phyloP scores from a whole-genome alignment of 2,113 vertebrate species.

The Octodon degus region DNA sequence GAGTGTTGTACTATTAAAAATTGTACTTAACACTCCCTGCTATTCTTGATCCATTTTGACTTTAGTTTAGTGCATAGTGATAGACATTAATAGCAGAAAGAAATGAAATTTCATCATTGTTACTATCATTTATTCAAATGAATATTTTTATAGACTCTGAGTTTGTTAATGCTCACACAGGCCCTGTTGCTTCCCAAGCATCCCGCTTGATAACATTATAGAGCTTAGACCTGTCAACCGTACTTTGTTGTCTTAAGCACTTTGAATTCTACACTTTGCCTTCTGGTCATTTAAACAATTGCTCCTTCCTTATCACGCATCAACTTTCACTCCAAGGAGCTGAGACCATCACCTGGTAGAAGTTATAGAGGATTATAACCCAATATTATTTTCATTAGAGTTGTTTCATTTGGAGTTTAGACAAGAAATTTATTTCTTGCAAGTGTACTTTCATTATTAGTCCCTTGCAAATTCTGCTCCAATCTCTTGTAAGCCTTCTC shows the following conservation, averaged over 20 bases:
- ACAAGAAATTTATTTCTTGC: background rate
- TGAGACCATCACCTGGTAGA: background rate
- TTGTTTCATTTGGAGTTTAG: background rate
- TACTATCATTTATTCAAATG: background rate
- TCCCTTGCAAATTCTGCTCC: background rate
- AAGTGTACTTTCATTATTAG: background rate
- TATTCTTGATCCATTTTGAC: too few species aligned
- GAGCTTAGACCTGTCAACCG: background rate
- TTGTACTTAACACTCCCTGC: too few species aligned
- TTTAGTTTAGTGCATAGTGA: too few species aligned
- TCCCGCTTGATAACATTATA: background rate
- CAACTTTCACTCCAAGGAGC: background rate
- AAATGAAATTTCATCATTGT: background rate
- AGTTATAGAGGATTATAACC: background rate
- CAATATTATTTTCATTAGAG: background rate
- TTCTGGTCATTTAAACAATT: background rate
- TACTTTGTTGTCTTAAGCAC: too few species aligned
- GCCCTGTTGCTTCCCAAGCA: background rate
- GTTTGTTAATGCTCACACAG: background rate
- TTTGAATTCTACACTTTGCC: fast-evolving
- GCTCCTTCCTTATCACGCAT: background rate
- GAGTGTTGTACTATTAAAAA: background rate
- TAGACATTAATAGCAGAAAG: background rate
- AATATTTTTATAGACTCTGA: background rate
- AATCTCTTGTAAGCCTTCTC: background rate